Base-by-base conservation (phyloP, 2,797 vertebrate species). In the Girardinus metallicus region DNA sequence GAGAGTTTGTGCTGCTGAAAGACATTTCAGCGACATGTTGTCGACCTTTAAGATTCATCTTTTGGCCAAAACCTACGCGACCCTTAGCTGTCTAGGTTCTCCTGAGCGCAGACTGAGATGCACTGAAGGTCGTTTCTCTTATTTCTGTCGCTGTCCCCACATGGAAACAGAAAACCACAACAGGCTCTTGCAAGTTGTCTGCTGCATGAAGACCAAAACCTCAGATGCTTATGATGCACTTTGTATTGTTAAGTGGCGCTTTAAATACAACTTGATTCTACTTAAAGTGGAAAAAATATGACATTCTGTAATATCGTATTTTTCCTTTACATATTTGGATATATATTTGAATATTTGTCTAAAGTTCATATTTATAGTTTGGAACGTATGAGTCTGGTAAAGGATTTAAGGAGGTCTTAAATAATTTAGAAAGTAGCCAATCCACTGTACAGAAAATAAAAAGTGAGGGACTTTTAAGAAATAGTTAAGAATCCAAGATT, bases 191-290 rank as follows among this genome's bases (percentile, higher is more conserved):
- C 64, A 68, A 68, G 36, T 68, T 41, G 36, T 68, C n/a, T 68
- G 64, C 64, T 23, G 64, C 64, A 68, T 68, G 21, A 39, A 68
- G 64, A 68, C 36, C 64, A 68, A 68, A 68, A 75, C 51, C 41
- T 62, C 74, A 68, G 64, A 68, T 10, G 21, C 36, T 39, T 66
- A 68, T 68, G 34, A 23, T 68, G 64, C 64, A 41, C 64, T 68
- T 41, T 3, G 23, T 41, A 41, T 41, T 68, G 36, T 26, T 23
- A 41, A 41, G 3, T 41, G 21, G 36, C 23, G 64, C 64, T 41
- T 41, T 26, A 68, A 41, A 11, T 5, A 11, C 18, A 68, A 39
- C 36, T 36, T 18, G 34, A 12, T 68, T 68, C 31, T 68, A 39
- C 41, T 41, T 68, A 41, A 68, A 64, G 60, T 36, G 34, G 60